phyloP scores from a whole-genome alignment of 2,113 vertebrate species.

The Calyptomena viridis region DNA sequence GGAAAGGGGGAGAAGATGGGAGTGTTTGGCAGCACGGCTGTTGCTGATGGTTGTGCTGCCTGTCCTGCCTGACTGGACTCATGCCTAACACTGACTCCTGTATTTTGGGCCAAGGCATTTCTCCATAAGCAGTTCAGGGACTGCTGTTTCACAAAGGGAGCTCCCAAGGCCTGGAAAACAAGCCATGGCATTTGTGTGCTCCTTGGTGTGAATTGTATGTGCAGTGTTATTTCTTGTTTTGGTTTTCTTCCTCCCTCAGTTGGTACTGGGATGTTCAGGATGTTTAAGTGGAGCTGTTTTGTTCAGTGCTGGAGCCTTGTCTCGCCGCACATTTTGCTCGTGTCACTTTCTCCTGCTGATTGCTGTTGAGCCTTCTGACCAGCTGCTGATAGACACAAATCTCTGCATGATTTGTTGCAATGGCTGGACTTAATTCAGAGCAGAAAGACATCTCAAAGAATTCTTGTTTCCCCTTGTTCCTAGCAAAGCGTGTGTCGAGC shows the following conservation, averaged over 20 bases:
- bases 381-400: conserved; percentile 51
- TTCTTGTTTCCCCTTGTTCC: background rate
- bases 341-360: conserved; percentile 49
- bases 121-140: background rate
- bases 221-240: background rate
- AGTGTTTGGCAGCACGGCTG: background rate
- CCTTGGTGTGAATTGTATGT: background rate
- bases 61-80: background rate
- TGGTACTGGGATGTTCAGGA: background rate
- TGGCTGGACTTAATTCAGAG: conserved; percentile 52
- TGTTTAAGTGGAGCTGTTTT: background rate
- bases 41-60: background rate
- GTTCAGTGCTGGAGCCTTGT: background rate
- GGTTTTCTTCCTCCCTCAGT: background rate
- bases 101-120: background rate
- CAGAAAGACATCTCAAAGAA: conserved; percentile 16
- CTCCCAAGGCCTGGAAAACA: background rate
- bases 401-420: conserved; percentile 46
- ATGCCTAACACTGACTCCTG: background rate
- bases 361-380: conserved; percentile 47
- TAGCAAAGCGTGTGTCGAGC: background rate
- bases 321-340: background rate
- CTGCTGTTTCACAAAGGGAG: background rate
- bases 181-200: background rate
- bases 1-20: background rate